Base-by-base conservation (phyloP, 2,888 invertebrate species). In the Stenurella melanura region DNA sequence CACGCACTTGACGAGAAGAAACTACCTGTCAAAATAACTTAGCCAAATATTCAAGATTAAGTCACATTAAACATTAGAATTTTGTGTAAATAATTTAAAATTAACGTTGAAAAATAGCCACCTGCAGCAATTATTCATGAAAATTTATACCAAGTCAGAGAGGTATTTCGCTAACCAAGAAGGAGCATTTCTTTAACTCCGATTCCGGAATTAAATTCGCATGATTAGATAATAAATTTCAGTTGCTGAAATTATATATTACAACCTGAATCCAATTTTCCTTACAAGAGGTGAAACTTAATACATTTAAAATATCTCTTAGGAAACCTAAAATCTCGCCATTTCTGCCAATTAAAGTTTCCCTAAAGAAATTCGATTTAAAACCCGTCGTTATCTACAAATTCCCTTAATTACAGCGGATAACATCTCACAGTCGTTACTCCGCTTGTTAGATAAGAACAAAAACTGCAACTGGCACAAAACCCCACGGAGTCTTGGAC, bases 351-450 rank as follows among this genome's bases (percentile, higher is more conserved):
- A 76, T 76, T 76, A 76, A 76, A 76, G 72, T 69, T 69, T 68
- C 61, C 60, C 30, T 38, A 71, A 68, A 63, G 71, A 75, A 75
- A 75, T 70, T 71, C 70, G 76, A 73, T 73, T 77, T 69, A 75
- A 75, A 70, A 69, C 67, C 50, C 73, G 70, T 78, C 78, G 75
- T 78, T 75, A 78, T 78, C 78, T 75, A 78, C 78, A 75, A 78
- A 78, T 78, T 78, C 73, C 73, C 78, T 78, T 78, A 78, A 78
- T 78, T 75, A 73, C 73, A 38, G 38, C 42, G 68, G 76, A 78
- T 78, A 78, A 70, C 78, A 75, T 75, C 78, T 42, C 63, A 63
- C 61, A 63, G 63, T 61, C 72, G 63, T 72, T 72, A 72, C 63
- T 21, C 15, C 63, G 63, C 67, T 71, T 75, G 75, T 75, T 75